Evolutionary conservation across 2,113 vertebrate species (phyloP).

Genomic region (Triplophysa siluroides): DNA sequence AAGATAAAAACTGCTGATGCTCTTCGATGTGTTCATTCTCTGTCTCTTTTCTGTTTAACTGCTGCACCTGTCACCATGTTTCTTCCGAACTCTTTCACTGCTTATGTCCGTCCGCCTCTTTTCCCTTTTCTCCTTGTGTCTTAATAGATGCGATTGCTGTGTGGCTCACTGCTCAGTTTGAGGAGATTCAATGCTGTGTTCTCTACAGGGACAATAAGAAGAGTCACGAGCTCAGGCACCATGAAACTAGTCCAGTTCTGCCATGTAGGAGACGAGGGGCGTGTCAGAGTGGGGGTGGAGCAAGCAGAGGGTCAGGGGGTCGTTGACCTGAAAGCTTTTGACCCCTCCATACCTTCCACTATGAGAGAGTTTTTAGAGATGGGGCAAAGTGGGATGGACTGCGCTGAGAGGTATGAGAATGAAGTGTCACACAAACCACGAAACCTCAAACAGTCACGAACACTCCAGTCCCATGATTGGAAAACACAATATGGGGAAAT

Average conservation of each 20-base stretch:
- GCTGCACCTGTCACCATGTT: not conserved
- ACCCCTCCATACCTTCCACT: slow-evolving; percentile 80
- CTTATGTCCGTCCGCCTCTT: not conserved
- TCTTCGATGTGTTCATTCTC: not conserved
- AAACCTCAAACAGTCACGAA: not conserved
- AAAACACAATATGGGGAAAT: not conserved
- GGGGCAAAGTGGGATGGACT: slow-evolving; percentile 74
- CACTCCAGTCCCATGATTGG: not conserved
- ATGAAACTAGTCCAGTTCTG: slow-evolving; percentile 90
- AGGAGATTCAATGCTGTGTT: slow-evolving; percentile 50
- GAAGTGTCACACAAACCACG: not conserved
- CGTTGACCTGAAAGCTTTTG: slow-evolving; percentile 84
- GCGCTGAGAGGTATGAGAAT: slow-evolving; percentile 72
- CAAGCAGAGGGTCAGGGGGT: slow-evolving; percentile 68
- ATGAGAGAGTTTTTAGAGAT: slow-evolving; percentile 82
- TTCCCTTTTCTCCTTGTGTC: slow-evolving; percentile 18
- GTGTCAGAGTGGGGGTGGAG: slow-evolving; percentile 82
- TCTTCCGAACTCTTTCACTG: not conserved
- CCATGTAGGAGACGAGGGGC: slow-evolving; percentile 54
- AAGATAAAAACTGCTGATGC: too few species aligned
- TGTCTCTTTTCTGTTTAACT: not conserved
- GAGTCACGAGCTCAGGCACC: slow-evolving; percentile 55
- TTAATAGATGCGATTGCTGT: slow-evolving; percentile 68
- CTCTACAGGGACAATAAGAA: slow-evolving; percentile 20
- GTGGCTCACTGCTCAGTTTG: slow-evolving; percentile 48